Percentiles rank a stretch among this genome's conserved stretches.
phyloP scores from a whole-genome alignment of 2,888 invertebrate genomes.

The Serrognathus titanus region DNA sequence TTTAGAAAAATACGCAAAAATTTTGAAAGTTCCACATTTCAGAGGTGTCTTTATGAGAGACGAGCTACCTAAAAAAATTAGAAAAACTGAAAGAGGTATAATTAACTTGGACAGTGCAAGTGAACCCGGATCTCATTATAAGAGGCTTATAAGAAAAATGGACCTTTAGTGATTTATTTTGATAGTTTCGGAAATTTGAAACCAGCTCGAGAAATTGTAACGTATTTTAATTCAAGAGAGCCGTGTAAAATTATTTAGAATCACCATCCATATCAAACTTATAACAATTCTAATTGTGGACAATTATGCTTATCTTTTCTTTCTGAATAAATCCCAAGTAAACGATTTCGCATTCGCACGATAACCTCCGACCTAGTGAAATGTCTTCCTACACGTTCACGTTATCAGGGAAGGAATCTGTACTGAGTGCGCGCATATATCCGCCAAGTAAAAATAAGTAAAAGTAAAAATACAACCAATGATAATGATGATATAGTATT shows the following conservation, averaged over 20 bases:
- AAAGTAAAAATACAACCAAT: not conserved
- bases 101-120: no score
- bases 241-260: not conserved
- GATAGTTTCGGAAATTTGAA: slow-evolving; percentile 17
- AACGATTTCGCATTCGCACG: no score
- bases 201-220: slow-evolving; percentile 13
- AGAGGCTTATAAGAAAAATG: slow-evolving; percentile 38
- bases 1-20: slow-evolving; percentile 9
- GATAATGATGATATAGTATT: not conserved
- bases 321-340: no score
- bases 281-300: not conserved
- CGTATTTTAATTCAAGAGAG: slow-evolving; percentile 6
- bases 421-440: no score
- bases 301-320: not conserved
- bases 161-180: slow-evolving; percentile 32
- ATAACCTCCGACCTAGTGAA: no score
- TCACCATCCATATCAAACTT: not conserved
- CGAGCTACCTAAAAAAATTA: not conserved
- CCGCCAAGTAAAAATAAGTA: slow-evolving; percentile 4
- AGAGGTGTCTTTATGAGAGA: slow-evolving; percentile 8
- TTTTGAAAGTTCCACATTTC: no score
- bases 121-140: slow-evolving; percentile 37
- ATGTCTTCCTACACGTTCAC: no score
- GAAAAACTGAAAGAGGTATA: not conserved
- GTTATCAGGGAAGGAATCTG: no score